phyloP scores from a whole-genome alignment of 2,888 invertebrate species.

The Eristalis intricaria region DNA sequence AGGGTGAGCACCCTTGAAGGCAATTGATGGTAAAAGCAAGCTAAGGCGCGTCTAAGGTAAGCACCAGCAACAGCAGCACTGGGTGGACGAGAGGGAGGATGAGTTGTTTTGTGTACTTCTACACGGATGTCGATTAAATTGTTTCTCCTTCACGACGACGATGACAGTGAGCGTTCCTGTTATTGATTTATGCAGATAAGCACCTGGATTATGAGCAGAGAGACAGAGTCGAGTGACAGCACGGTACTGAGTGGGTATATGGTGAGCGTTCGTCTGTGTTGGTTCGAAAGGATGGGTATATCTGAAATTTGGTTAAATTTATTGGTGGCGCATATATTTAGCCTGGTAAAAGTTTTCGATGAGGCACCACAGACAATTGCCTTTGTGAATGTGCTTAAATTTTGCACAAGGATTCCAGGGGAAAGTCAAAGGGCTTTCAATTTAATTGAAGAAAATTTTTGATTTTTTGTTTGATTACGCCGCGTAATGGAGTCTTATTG shows the following conservation, averaged over 20 bases:
- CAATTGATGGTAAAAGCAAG: constrained; percentile 70
- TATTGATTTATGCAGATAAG: constrained; percentile 80
- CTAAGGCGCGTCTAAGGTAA: constrained; percentile 55
- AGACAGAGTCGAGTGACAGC: constrained; percentile 56
- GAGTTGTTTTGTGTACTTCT: constrained; percentile 60
- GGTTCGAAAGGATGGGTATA: constrained; percentile 32
- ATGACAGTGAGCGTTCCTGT: constrained; percentile 72
- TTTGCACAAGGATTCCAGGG: constrained; percentile 21
- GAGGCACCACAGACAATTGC: constrained; percentile 48
- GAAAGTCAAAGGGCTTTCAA: constrained; percentile 66
- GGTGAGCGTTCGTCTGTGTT: neutral
- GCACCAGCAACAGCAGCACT: constrained; percentile 2
- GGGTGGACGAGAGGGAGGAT: constrained; percentile 1
- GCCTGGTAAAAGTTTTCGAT: constrained; percentile 32
- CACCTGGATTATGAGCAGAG: constrained; percentile 73
- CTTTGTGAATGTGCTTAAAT: constrained; percentile 43
- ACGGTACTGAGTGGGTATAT: constrained; percentile 13
- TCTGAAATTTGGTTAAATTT: constrained; percentile 69
- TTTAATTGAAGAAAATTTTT: constrained; percentile 66
- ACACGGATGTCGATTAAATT: constrained; percentile 71
- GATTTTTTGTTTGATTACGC: constrained; percentile 40
- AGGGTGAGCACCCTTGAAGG: constrained; percentile 51
- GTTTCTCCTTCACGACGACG: constrained; percentile 66
- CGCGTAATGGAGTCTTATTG: constrained; percentile 40
- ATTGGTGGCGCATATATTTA: constrained; percentile 63